Conservation (phyloP, 1,140 invertebrate genomes). For the Apis mellifera region Amel_HAv3.1 CM009936.2:1880501-1881000, state of each 20-base stretch:
- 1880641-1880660: neutral
- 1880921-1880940: too few species aligned
- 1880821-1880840: slow-evolving; percentile 28
- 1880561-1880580: slow-evolving; percentile 29
- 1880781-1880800: neutral
- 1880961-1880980: too few species aligned
- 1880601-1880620: slow-evolving; percentile 6
- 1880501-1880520: slow-evolving; percentile 16
- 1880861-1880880: neutral
- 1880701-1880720: slow-evolving; percentile 29
- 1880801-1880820: neutral
- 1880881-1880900: too few species aligned
- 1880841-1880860: neutral
- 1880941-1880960: too few species aligned
- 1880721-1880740: slow-evolving; percentile 30
- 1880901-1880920: too few species aligned
- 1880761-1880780: slow-evolving; percentile 22
- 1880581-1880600: slow-evolving; percentile 12
- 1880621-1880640: slow-evolving; percentile 13
- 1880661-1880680: slow-evolving; percentile 12
- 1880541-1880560: neutral
- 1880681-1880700: slow-evolving; percentile 42
- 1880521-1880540: slow-evolving; percentile 11
- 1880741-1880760: slow-evolving; percentile 40
- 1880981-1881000: too few species aligned